These are phyloP conservation scores for Eledona agricola DNA, from an alignment of 2,888 invertebrate genomes.

Conservation along the genomic window DNA sequence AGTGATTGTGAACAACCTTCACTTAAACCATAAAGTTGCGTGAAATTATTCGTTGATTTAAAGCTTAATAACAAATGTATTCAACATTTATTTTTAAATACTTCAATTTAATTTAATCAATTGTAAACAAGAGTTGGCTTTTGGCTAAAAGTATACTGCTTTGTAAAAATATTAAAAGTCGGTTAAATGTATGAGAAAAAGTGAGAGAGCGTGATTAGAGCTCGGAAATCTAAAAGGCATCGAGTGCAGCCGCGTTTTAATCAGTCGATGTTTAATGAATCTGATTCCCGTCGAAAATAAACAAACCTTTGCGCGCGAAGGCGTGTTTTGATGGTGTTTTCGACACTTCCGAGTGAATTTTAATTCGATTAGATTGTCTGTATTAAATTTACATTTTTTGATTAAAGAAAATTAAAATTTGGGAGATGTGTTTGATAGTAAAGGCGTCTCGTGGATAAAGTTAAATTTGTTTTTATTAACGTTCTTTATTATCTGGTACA, in stretches of 20 bases:
- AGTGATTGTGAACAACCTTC: too few species aligned
- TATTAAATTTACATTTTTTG: constrained; percentile 44
- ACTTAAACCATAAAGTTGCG: too few species aligned
- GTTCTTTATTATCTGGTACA: constrained; percentile 32
- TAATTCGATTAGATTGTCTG: constrained; percentile 42
- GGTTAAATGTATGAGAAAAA: not conserved
- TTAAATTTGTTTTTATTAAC: constrained; percentile 37
- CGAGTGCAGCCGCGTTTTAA: constrained; percentile 27
- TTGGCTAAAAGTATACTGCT: too few species aligned
- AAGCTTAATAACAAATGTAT: too few species aligned
- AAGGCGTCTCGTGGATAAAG: constrained; percentile 15
- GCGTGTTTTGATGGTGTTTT: constrained; percentile 33
- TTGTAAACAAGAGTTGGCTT: too few species aligned
- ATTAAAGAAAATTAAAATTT: constrained; percentile 45
- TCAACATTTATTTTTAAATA: too few species aligned
- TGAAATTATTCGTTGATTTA: too few species aligned
- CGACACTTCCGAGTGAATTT: constrained; percentile 41
- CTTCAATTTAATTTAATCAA: too few species aligned
- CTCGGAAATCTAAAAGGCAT: constrained; percentile 23
- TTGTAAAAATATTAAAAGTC: too few species aligned
- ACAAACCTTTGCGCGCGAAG: constrained; percentile 25
- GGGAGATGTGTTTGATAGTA: constrained; percentile 31
- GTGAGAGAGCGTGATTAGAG: constrained; percentile 4
- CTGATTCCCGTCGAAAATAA: constrained; percentile 37
- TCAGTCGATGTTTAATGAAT: constrained; percentile 38